Evolutionary conservation across 2,888 invertebrate species (phyloP).

Genomic region (Gonocerus acuteangulatus): DNA sequence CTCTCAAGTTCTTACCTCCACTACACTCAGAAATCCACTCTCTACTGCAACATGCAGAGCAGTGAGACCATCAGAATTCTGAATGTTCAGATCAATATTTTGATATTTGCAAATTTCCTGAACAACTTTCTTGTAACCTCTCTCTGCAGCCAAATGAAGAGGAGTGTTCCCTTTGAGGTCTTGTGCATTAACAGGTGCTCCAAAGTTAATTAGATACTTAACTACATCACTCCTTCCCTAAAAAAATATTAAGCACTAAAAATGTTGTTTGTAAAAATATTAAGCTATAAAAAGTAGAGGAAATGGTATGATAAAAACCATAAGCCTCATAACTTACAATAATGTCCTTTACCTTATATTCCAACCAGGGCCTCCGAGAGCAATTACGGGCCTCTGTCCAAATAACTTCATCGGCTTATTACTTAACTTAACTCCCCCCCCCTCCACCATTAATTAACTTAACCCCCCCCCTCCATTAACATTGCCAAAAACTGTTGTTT

Average conservation of each 20-base stretch:
- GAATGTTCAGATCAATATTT: constrained; percentile 42
- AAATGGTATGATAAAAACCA: too few species aligned
- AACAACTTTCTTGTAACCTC: constrained; percentile 43
- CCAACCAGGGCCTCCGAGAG: too few species aligned
- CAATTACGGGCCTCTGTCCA: too few species aligned
- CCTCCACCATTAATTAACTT: too few species aligned
- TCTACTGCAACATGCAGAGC: constrained; percentile 44
- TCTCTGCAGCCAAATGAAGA: constrained; percentile 44
- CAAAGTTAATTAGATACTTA: constrained; percentile 40
- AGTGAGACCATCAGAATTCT: constrained; percentile 42
- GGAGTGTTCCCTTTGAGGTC: constrained; percentile 44
- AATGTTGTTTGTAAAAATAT: too few species aligned
- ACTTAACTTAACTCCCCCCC: too few species aligned
- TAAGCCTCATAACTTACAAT: too few species aligned
- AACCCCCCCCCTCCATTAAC: too few species aligned
- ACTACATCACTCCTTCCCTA: constrained; percentile 38
- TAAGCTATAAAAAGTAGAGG: too few species aligned
- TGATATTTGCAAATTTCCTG: constrained; percentile 42
- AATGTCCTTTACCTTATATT: too few species aligned
- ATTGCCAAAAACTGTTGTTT: too few species aligned
- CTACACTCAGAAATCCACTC: constrained; percentile 43
- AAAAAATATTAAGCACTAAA: neutral
- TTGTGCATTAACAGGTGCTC: constrained; percentile 41
- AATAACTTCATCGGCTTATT: too few species aligned
- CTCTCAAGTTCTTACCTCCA: constrained; percentile 38